Evolutionary conservation across 2,888 invertebrate species (phyloP).

Genomic region (Phytoseiulus persimilis): DNA sequence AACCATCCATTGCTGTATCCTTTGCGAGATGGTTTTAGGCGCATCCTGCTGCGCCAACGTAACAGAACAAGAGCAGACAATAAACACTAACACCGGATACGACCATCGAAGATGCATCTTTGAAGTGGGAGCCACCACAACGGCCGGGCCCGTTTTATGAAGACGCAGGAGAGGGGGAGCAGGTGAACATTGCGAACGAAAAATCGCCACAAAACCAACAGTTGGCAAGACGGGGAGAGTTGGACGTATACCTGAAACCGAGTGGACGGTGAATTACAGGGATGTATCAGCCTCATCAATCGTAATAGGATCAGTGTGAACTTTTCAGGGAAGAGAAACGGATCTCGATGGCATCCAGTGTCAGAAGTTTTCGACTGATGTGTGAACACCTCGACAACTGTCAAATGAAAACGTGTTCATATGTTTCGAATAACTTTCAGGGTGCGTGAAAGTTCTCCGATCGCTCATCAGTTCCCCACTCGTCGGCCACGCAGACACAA

Average conservation of each 20-base stretch:
- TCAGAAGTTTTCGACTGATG: no score
- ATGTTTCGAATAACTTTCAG: no score
- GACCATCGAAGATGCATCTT: constrained; percentile 5
- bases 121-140: neutral
- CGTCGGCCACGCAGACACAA: no score
- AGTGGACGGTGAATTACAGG: no score
- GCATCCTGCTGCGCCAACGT: constrained; percentile 10
- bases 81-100: neutral
- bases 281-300: no score
- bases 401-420: no score
- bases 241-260: neutral
- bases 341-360: no score
- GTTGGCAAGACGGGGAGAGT: neutral
- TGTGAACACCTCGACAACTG: no score
- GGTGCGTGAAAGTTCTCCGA: no score
- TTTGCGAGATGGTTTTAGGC: neutral
- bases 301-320: no score
- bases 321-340: no score
- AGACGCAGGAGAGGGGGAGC: neutral
- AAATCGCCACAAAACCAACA: neutral
- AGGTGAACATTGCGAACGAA: neutral
- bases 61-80: neutral
- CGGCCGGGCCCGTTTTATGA: neutral
- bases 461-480: no score
- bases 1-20: constrained; percentile 30